These are phyloP conservation scores for Phasia obesa DNA, from an alignment of 2,888 invertebrate genomes.

Conservation along the genomic window DNA sequence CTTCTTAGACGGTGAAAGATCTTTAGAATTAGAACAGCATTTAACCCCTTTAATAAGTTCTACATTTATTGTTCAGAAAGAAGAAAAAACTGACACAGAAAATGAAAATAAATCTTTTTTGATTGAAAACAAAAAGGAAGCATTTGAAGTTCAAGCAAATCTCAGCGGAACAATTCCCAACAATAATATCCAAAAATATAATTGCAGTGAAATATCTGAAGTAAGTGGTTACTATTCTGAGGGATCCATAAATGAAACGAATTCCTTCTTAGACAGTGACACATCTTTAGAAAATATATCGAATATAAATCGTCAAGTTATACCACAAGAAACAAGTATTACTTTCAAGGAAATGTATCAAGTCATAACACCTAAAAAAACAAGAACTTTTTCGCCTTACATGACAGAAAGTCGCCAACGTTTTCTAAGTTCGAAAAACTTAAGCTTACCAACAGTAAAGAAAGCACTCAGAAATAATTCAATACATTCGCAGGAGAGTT, in stretches of 20 bases:
- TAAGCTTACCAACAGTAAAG: too few species aligned
- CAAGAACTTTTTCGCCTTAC: too few species aligned
- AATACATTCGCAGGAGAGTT: too few species aligned
- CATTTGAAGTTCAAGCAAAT: neutral
- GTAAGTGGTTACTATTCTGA: constrained; percentile 14
- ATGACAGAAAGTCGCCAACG: too few species aligned
- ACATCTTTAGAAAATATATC: constrained; percentile 13
- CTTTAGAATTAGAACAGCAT: neutral
- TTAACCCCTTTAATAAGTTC: constrained; percentile 24
- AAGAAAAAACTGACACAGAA: neutral
- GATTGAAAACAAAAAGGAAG: neutral
- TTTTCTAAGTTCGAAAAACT: too few species aligned
- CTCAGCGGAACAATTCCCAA: neutral
- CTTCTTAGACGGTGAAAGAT: constrained; percentile 6
- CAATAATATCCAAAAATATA: too few species aligned
- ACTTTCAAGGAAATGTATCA: too few species aligned
- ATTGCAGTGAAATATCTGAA: neutral
- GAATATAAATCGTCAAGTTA: too few species aligned
- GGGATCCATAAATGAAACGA: neutral
- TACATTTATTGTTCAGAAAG: neutral
- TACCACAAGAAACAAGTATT: too few species aligned
- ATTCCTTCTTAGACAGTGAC: constrained; percentile 11
- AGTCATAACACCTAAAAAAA: too few species aligned
- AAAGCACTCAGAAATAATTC: too few species aligned
- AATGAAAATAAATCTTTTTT: neutral